Conservation (phyloP, 2,113 vertebrate species). For the Cinclus cinclus region DNA sequence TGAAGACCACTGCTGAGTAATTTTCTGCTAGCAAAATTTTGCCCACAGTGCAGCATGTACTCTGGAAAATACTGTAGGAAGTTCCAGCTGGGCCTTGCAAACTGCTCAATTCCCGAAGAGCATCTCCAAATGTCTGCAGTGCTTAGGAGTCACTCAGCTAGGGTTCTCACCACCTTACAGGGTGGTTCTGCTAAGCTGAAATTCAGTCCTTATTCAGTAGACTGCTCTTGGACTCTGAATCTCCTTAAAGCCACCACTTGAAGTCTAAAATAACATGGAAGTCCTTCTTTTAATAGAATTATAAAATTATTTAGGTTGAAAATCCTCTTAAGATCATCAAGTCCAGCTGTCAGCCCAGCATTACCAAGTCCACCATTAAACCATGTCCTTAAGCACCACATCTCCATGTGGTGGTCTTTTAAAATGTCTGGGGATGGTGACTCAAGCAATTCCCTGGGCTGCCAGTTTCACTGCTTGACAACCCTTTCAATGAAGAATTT, state of each 20-base stretch:
- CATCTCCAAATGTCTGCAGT: fast-evolving
- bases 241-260: not conserved
- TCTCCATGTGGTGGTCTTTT: not conserved
- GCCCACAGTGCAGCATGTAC: not conserved
- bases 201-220: not conserved
- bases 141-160: not conserved
- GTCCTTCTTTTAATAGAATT: not conserved
- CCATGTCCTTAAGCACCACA: not conserved
- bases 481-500: not conserved
- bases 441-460: not conserved
- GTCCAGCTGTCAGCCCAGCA: not conserved
- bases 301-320: not conserved
- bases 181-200: not conserved
- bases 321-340: not conserved
- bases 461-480: not conserved
- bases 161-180: not conserved
- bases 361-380: not conserved
- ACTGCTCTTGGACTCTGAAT: not conserved
- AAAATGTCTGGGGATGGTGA: not conserved
- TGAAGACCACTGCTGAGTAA: not conserved
- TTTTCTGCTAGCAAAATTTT: not conserved
- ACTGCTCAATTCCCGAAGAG: not conserved
- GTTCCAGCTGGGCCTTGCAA: not conserved
- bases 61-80: not conserved
- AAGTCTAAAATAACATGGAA: not conserved